phyloP scores from a whole-genome alignment of 2,113 vertebrate genomes.

The Spilogale gracilis region DNA sequence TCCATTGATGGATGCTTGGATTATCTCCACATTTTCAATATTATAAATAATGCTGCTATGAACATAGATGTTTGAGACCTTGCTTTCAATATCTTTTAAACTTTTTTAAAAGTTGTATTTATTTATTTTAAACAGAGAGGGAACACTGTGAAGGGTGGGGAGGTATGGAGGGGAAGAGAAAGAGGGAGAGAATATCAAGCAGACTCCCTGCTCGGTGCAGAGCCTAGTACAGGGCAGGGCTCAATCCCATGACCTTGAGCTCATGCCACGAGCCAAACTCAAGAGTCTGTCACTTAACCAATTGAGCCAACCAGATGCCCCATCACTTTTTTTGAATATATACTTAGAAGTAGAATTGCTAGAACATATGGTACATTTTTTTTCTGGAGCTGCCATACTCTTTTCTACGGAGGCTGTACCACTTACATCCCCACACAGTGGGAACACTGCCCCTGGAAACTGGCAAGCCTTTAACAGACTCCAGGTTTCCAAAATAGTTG shows the following conservation, averaged over 20 bases:
- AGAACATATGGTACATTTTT: neutral
- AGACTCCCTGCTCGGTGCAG: neutral
- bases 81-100: neutral
- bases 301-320: neutral
- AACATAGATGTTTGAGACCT: neutral
- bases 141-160: neutral
- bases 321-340: neutral
- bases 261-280: too few species aligned
- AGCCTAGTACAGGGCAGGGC: neutral
- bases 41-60: neutral
- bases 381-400: neutral
- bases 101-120: neutral
- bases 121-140: neutral
- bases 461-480: neutral
- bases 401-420: neutral
- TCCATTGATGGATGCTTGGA: neutral
- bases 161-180: neutral
- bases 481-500: neutral
- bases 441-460: neutral
- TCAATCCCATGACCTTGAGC: too few species aligned
- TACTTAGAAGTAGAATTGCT: neutral
- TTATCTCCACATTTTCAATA: neutral
- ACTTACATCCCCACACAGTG: neutral
- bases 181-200: neutral
- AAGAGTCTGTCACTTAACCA: neutral